These are phyloP conservation scores for Oligia fasciuncula DNA, from an alignment of 2,888 invertebrate species.

Conservation along the genomic window DNA sequence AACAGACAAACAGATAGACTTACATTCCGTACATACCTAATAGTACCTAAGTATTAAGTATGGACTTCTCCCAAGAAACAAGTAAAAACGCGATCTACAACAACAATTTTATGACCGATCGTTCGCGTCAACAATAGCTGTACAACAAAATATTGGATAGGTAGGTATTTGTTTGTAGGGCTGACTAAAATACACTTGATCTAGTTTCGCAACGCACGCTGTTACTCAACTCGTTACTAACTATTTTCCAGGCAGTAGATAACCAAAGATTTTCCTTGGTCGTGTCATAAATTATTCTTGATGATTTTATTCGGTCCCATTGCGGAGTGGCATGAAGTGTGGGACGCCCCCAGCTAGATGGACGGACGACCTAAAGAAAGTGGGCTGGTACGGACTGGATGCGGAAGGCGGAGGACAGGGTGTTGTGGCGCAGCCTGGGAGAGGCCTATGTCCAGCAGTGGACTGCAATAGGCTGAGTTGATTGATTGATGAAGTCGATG, in stretches of 20 bases:
- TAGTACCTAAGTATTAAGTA: neutral
- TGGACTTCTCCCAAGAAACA: neutral
- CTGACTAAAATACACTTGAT: constrained; percentile 47
- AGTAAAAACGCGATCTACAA: neutral
- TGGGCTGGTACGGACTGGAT: too few relatives aligned
- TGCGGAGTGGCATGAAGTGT: neutral
- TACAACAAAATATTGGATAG: constrained; percentile 33
- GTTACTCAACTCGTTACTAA: constrained; percentile 33
- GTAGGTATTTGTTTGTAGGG: neutral
- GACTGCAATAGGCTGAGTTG: too few relatives aligned
- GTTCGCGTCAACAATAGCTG: constrained; percentile 15
- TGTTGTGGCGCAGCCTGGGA: too few relatives aligned
- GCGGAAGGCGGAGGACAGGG: too few relatives aligned
- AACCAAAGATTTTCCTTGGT: neutral
- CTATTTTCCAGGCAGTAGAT: constrained; percentile 10
- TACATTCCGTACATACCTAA: neutral
- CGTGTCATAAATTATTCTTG: neutral
- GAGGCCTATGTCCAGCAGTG: too few relatives aligned
- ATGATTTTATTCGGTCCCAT: neutral
- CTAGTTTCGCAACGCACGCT: constrained; percentile 48
- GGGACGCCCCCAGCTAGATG: too few relatives aligned
- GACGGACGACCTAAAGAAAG: too few relatives aligned
- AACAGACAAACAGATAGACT: neutral
- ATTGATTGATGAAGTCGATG: neutral
- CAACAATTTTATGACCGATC: constrained; percentile 2